A percentile compares a stretch with the other conserved stretches of the same genome.
Evolutionary conservation across 2,113 vertebrate species (phyloP).

Genomic region (Jaculus jaculus): DNA sequence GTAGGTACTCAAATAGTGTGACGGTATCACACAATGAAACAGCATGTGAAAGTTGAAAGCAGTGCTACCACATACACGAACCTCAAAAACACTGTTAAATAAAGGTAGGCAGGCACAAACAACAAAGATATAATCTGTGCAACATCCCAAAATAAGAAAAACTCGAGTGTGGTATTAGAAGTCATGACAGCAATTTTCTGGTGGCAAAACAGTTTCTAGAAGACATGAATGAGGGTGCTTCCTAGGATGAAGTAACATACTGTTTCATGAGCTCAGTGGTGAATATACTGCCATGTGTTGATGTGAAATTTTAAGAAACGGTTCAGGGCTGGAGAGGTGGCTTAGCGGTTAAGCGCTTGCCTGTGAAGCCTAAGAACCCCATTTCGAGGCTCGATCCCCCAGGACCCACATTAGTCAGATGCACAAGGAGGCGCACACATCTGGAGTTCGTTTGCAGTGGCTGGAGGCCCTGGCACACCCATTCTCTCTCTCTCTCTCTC

Average conservation of each 20-base stretch:
- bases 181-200: background rate
- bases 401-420: no score
- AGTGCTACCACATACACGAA: background rate
- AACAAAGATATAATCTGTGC: background rate
- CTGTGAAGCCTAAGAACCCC: no score
- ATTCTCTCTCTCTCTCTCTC: no score
- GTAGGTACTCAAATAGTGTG: background rate
- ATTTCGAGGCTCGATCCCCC: no score
- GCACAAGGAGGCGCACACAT: no score
- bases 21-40: background rate
- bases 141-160: slow-evolving; percentile 26
- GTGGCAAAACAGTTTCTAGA: background rate
- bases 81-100: slow-evolving; percentile 16
- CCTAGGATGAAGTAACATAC: background rate
- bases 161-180: background rate
- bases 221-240: background rate
- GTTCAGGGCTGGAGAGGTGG: no score
- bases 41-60: background rate
- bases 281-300: background rate
- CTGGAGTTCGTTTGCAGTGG: no score
- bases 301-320: slow-evolving; percentile 44
- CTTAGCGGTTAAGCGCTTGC: no score
- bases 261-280: slow-evolving; percentile 4
- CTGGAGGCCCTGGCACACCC: no score
- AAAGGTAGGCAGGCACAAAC: slow-evolving; percentile 33